Base-by-base conservation (phyloP, 2,888 invertebrate species). In the Ophion obscuratus region DNA sequence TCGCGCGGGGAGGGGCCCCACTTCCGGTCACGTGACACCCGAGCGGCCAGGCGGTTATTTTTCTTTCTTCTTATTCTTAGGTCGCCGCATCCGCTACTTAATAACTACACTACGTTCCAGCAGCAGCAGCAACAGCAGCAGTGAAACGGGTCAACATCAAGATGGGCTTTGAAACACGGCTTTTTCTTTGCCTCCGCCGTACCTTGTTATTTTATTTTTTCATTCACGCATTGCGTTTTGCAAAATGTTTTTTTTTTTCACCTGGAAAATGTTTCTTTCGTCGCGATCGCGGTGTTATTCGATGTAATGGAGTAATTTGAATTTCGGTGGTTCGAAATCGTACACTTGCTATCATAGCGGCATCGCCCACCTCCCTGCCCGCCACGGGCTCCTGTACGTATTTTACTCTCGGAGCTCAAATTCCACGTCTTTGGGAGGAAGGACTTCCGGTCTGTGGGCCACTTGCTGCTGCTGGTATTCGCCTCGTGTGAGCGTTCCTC, bases 1-100 rank as follows among this genome's bases (percentile, higher is more conserved):
- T 44, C 44, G 68, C 36, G 59, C 59, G 89, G 88, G 89, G 89
- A 87, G 90, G 90, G 88, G 86, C 76, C 77, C 90, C 90, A 93
- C 93, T 94, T 94, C 94, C 94, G 94, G 94, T 94, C 94, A 93
- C 94, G 93, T 93, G 94, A 93, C 92, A 92, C 88, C 88, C 89
- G 86, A 88, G 82, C 88, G 85, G 84, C 86, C 84, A 83, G 92
- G 90, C 92, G 92, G 92, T 92, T 92, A 93, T 93, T 93, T 94
- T 93, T 92, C 93, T 93, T 92, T 93, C 92, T 94, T 93, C 92
- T 94, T 94, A 94, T 94, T 94, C 93, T 93, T 93, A 92, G 93
- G 92, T 91, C 90, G 91, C 91, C 92, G 91, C 92, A 92, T 92
- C 92, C 92, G 91, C 91, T 91, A 91, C 91, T 92, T 92, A 92